phyloP scores from a whole-genome alignment of 2,113 vertebrate species.

The Plecotus auritus region DNA sequence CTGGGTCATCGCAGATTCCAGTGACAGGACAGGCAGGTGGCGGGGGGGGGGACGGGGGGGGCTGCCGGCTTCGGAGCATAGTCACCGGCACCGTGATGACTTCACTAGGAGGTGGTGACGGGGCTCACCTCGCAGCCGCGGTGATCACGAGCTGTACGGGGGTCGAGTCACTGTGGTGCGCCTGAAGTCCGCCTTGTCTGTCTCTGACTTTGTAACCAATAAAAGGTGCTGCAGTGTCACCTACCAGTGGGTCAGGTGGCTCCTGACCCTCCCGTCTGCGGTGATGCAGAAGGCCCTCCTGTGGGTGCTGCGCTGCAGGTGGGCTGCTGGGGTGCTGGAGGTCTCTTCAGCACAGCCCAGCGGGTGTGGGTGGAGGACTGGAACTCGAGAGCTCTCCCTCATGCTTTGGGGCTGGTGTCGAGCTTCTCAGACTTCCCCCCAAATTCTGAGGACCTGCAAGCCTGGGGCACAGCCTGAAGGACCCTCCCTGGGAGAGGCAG shows the following conservation, averaged over 20 bases:
- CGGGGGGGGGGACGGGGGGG: too few species aligned
- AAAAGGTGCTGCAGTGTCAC: neutral
- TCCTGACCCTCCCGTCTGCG: neutral
- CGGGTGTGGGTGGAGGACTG: neutral
- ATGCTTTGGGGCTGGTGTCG: neutral
- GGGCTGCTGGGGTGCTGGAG: neutral
- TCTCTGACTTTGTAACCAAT: neutral
- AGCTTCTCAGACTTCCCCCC: neutral
- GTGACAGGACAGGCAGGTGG: neutral
- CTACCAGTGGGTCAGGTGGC: neutral
- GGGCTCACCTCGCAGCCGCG: neutral
- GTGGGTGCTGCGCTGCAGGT: neutral
- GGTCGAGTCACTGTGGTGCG: accelerated
- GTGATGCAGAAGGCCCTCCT: neutral
- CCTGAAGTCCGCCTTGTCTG: too few species aligned
- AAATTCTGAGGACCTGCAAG: neutral
- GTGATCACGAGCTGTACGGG: neutral
- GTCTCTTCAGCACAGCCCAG: neutral
- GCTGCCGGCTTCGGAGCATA: neutral
- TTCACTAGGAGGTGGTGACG: accelerated
- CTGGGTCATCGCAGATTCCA: too few species aligned
- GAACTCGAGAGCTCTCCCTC: neutral
- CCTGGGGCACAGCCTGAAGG: neutral
- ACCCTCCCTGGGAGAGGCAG: neutral
- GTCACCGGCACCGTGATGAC: neutral